phyloP scores from a whole-genome alignment of 2,113 vertebrate genomes.

The Alethe diademata region DNA sequence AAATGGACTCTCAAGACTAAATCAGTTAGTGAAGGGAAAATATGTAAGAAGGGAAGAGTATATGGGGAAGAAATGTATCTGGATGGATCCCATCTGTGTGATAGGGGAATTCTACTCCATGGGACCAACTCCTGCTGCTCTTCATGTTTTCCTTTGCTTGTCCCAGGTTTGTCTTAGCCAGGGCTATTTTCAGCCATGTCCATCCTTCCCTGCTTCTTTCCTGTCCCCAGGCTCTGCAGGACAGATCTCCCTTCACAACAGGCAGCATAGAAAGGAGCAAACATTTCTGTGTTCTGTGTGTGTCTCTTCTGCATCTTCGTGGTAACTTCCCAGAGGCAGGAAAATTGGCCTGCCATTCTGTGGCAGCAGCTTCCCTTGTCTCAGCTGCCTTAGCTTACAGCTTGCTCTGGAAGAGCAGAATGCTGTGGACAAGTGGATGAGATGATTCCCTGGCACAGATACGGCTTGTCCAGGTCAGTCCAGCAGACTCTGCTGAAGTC shows the following conservation, averaged over 20 bases:
- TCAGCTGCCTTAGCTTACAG: not conserved
- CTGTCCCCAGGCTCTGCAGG: not conserved
- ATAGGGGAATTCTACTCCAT: not conserved
- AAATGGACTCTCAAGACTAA: not conserved
- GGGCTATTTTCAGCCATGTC: not conserved
- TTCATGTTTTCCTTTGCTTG: not conserved
- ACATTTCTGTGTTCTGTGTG: not conserved
- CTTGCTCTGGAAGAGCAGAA: not conserved
- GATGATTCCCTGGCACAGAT: not conserved
- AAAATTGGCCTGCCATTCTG: not conserved
- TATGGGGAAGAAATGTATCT: not conserved
- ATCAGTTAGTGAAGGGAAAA: not conserved
- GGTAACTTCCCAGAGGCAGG: not conserved
- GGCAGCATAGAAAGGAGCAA: not conserved
- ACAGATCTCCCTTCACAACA: not conserved
- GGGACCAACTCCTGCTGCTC: not conserved
- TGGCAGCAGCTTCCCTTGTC: not conserved
- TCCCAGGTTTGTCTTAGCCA: not conserved
- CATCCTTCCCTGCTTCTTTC: not conserved
- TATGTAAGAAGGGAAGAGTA: rapidly evolving
- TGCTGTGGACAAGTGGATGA: not conserved
- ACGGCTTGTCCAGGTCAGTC: not conserved
- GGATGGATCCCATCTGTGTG: not conserved
- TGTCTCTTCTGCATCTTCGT: not conserved
- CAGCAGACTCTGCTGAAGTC: not conserved